These are phyloP conservation scores for Rhabdomys dilectus DNA, from an alignment of 2,113 vertebrate species.

Conservation along the genomic window DNA sequence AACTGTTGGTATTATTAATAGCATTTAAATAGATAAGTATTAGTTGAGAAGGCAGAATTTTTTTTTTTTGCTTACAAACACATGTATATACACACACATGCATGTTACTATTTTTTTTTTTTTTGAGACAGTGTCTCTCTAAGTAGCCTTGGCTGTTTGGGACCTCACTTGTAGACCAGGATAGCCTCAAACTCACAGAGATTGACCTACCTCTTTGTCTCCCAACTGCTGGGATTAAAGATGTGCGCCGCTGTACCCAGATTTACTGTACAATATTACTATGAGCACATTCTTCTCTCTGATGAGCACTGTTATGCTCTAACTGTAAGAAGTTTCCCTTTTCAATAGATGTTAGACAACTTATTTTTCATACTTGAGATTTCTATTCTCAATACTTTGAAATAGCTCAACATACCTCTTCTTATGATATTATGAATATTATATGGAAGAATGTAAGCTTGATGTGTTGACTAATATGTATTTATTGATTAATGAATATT, in stretches of 20 bases:
- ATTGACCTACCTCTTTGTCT: neutral
- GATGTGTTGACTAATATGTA: neutral
- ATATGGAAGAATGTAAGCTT: constrained; percentile 34
- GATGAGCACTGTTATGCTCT: neutral
- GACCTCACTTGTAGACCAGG: neutral
- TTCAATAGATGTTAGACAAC: constrained; percentile 37
- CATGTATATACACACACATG: neutral
- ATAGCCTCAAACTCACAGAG: neutral
- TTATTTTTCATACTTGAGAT: neutral
- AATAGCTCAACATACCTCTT: neutral
- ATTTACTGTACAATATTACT: neutral
- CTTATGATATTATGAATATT: constrained; percentile 43
- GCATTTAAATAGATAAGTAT: constrained; percentile 23
- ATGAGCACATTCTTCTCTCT: neutral
- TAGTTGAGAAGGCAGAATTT: constrained; percentile 4
- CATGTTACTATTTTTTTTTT: neutral
- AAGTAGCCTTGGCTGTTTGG: neutral
- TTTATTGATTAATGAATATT: constrained; percentile 39
- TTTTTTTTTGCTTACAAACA: neutral
- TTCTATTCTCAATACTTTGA: constrained; percentile 47
- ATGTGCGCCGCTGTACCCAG: neutral
- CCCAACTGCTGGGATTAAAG: neutral
- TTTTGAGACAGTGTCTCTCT: neutral
- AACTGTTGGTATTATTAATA: constrained; percentile 26
- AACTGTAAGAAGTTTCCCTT: neutral